These are phyloP conservation scores for Ursus arctos DNA, from an alignment of 2,113 vertebrate genomes.

Conservation along the genomic window DNA sequence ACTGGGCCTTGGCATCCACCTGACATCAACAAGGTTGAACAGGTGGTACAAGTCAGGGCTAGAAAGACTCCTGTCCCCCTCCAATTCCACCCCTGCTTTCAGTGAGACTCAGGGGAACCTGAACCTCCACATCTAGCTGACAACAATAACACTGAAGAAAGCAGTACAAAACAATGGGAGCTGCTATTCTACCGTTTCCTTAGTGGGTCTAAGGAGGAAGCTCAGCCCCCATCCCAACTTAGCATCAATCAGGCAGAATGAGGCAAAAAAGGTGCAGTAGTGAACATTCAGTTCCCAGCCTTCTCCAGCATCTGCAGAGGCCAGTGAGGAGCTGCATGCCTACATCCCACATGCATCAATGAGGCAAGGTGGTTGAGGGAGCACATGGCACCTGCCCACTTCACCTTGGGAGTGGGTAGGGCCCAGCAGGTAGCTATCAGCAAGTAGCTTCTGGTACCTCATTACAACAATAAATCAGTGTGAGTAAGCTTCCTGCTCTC, in stretches of 20 bases:
- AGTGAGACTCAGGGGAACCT: not conserved
- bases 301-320: not conserved
- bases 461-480: not conserved
- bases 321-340: no score
- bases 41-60: not conserved
- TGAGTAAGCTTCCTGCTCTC: not conserved
- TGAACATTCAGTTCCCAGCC: not conserved
- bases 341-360: not conserved
- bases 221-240: not conserved
- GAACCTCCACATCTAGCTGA: not conserved
- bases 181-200: not conserved
- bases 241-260: not conserved
- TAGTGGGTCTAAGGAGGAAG: not conserved
- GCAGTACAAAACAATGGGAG: not conserved
- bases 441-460: not conserved
- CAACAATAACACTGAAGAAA: not conserved
- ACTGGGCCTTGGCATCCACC: not conserved
- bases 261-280: no score
- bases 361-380: not conserved
- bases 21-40: not conserved
- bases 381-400: accelerated
- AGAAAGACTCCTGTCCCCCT: not conserved
- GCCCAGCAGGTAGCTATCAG: not conserved
- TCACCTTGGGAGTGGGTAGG: not conserved
- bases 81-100: not conserved